A percentile compares a stretch with the other conserved stretches of the same genome.
These are phyloP conservation scores for Canis aureus DNA, from an alignment of 2,113 vertebrate genomes.

Conservation along the genomic window DNA sequence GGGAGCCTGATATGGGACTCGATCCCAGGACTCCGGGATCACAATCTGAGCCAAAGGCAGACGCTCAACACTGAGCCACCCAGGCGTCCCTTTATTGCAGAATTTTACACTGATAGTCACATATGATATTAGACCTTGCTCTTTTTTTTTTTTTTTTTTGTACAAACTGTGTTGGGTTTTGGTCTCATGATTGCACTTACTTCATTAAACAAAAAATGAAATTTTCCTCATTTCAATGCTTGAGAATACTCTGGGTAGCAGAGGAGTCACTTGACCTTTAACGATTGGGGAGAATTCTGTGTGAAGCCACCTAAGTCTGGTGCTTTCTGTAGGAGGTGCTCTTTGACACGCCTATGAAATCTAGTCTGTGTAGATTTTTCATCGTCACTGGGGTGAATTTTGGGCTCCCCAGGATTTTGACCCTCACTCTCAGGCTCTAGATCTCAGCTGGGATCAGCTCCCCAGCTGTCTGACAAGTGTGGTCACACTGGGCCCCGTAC, in stretches of 20 bases:
- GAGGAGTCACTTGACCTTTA: neutral
- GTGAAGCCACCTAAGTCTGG: neutral
- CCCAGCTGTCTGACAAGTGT: neutral
- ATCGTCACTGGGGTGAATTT: slow-evolving; percentile 77
- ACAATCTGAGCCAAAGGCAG: no score
- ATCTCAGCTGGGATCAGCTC: neutral
- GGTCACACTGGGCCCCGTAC: neutral
- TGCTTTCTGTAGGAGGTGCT: neutral
- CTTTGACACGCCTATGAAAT: neutral
- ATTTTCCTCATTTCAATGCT: neutral
- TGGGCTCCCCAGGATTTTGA: neutral
- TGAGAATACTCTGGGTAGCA: neutral
- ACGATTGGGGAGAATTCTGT: neutral
- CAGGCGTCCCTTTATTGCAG: neutral
- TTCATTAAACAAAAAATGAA: neutral
- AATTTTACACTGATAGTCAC: neutral
- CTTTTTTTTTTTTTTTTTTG: neutral
- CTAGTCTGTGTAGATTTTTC: slow-evolving; percentile 33
- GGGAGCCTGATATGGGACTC: no score
- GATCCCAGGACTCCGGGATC: no score
- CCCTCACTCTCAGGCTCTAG: neutral
- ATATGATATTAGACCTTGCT: neutral
- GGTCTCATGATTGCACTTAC: neutral
- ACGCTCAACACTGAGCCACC: no score
- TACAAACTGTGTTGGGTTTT: neutral